These are phyloP conservation scores for Siniperca knerii DNA, from an alignment of 2,113 vertebrate genomes.

Conservation along the genomic window DNA sequence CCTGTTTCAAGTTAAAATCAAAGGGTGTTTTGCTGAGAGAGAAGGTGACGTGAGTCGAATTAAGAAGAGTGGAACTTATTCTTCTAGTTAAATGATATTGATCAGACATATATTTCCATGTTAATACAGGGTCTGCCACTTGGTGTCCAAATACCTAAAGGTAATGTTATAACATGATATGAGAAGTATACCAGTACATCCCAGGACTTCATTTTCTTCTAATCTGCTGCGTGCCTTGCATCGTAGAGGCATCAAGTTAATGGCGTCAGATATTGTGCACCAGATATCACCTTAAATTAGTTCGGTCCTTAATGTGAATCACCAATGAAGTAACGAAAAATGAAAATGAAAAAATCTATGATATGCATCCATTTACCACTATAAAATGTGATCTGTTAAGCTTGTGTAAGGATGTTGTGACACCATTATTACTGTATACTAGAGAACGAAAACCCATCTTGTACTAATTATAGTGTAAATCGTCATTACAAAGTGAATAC, in stretches of 20 bases:
- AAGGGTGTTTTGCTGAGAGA: neutral
- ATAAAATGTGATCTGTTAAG: neutral
- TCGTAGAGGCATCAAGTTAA: neutral
- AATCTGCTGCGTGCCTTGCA: neutral
- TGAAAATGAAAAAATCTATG: neutral
- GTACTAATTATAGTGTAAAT: conserved; percentile 25
- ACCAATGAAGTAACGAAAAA: conserved; percentile 6
- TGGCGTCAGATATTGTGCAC: conserved; percentile 3
- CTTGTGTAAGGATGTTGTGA: conserved; percentile 2
- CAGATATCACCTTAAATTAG: neutral
- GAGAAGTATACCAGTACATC: neutral
- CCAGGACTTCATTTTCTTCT: neutral
- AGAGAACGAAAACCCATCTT: conserved; percentile 13
- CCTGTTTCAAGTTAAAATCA: neutral
- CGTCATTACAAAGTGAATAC: conserved; percentile 8
- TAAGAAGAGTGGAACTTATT: neutral
- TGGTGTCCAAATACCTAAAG: neutral
- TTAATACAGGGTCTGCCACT: neutral
- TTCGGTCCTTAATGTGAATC: neutral
- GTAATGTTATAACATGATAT: neutral
- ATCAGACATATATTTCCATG: neutral
- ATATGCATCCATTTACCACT: neutral
- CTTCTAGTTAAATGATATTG: neutral
- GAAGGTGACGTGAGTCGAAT: neutral
- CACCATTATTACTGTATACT: conserved; percentile 7